These are phyloP conservation scores for Python bivittatus DNA, from an alignment of 2,113 vertebrate species.

Conservation along the genomic window DNA sequence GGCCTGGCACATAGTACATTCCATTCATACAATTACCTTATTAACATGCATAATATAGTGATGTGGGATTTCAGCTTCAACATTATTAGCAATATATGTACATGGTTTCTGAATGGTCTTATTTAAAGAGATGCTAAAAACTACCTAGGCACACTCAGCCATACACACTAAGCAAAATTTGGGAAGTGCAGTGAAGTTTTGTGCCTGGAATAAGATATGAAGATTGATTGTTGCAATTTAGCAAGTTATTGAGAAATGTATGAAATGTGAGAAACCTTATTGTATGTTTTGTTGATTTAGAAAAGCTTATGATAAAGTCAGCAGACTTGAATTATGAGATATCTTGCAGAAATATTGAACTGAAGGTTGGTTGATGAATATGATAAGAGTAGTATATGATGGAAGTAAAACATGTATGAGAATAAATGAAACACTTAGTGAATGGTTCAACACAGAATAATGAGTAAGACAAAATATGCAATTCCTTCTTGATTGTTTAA, in stretches of 20 bases:
- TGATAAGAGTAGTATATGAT: background rate
- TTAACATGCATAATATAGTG: background rate
- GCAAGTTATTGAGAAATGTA: background rate
- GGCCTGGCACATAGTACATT: background rate
- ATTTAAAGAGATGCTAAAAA: background rate
- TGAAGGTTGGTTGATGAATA: background rate
- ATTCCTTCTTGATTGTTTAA: background rate
- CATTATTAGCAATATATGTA: background rate
- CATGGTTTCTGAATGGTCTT: background rate
- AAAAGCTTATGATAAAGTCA: background rate
- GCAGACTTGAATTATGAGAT: background rate
- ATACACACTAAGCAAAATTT: background rate
- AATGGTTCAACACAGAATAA: background rate
- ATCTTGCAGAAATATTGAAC: background rate
- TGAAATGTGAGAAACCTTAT: background rate
- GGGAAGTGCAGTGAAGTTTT: background rate
- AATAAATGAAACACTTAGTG: background rate
- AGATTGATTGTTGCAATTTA: background rate
- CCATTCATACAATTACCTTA: background rate
- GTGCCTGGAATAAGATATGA: background rate
- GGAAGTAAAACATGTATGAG: background rate
- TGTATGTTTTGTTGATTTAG: background rate
- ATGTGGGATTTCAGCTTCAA: background rate
- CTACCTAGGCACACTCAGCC: background rate
- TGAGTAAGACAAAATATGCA: background rate